Base-by-base conservation (phyloP, 92 coral and sea anemone genomes). In the Porites rus region DNA sequence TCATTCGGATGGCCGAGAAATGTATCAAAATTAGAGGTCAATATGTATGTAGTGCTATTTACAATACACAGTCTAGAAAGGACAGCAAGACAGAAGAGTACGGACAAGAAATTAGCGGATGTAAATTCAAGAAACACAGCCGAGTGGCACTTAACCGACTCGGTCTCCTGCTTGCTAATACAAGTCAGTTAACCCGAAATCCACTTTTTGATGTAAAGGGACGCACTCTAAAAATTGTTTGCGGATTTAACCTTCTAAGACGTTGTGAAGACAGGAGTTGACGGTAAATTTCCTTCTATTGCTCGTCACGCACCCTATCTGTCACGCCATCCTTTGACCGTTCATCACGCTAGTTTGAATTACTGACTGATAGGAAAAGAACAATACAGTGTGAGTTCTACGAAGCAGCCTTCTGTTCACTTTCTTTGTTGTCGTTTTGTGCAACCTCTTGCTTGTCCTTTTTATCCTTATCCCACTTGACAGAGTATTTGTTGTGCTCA, bases 401-500 rank as follows among this genome's bases (percentile, higher is more conserved):
- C n/a, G 87, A 83, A 17, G 80, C 1, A 51, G 65, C 58, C 58
- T 70, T 73, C 79, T 74, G 72, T 31, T 83, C 87, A 73, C 73
- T 62, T 25, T 83, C 87, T n/a, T 58, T 54, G 69, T 11, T 54
- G 43, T 22, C 58, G 72, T 62, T 56, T 74, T 73, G 17, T 52
- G 16, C 54, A 19, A 8, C 62, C 52, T 83, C 70, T 17, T 83
- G 71, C 67, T 81, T 51, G 54, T 43, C 75, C 46, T 56, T 72
- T 72, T 52, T 51, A 11, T 80, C 72, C 31, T 74, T 72, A 28
- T 93, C 93, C 93, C 94, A 97, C 72, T 95, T 94, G 43, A 97
- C 99, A 3, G 65, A 66, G 83, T 94, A 97, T 92, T 93, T 97
- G 78, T 91, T 90, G 88, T 92, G 93, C 65, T 88, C 81, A 56